Base-by-base conservation (phyloP, 2,888 invertebrate genomes). In the Melolontha melolontha region DNA sequence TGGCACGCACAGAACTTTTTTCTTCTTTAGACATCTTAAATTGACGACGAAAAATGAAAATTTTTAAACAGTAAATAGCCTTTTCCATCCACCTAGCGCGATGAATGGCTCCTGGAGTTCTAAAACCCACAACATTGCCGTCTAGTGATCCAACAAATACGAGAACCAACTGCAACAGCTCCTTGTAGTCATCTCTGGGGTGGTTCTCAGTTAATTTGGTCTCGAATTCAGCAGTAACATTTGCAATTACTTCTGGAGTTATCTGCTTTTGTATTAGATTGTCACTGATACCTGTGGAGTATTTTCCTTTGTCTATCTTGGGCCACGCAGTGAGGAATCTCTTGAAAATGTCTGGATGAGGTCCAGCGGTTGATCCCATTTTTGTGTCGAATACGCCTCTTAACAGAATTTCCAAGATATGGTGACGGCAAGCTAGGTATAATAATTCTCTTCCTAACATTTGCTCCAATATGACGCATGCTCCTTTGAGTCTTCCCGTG, bases 381-480 rank as follows among this genome's bases (percentile, higher is more conserved):
- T n/a, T n/a, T n/a, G n/a, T n/a, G n/a, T n/a, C n/a, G n/a, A n/a
- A n/a, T n/a, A n/a, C n/a, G 29, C 44, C 44, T 44, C 44, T 44
- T 14, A 44, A 44, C 44, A 44, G 14, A 14, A 44, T 14, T 44
- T 44, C 44, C 14, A 44, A 44, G 14, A 44, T 14, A 14, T 44
- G 44, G 44, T 44, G 44, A 12, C 44, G 44, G 44, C 44, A 44
- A n/a, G 44, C 44, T 44, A 44, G 44, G 44, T 44, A 44, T 14
- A 44, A 14, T 5, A 44, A 14, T 14, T 44, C 44, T 44, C 44
- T n/a, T 12, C 44, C 44, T 44, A 44, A 44, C 44, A 44, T 44
- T 14, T 44, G 44, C 44, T 44, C 44, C 44, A 44, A 14, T n/a
- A 44, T n/a, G 14, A 12, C n/a, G n/a, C n/a, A n/a, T n/a, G n/a